Evolutionary conservation across 1,140 invertebrate genomes (phyloP), one percentile per base, ranked within the genome.

Genomic region (Ceratitis capitata): DNA sequence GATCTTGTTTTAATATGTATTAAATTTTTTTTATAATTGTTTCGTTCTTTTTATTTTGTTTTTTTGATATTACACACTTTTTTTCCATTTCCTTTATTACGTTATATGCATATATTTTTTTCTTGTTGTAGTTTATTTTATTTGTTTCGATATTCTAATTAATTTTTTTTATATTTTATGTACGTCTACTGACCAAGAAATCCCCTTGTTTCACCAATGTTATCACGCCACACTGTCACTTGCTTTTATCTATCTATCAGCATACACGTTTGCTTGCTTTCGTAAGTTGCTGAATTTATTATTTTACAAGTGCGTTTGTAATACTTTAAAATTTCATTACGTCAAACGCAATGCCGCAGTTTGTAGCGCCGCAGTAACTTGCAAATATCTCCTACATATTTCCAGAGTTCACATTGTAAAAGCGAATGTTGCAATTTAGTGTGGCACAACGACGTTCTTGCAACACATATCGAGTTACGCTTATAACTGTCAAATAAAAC

Each of bases 301-400:
- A 78, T 78, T 16, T 39, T 26, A 78, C 39, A 78, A 78, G 69
- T 78, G 32, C 39, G 69, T 39, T 45, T 78, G 69, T 19, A 78
- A 78, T 78, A n/a, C 39, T 78, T 78, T 47, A 78, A 23, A 74
- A 42, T 74, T 74, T 74, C 69, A 74, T 74, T 74, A 74, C 69
- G n/a, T 23, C 39, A 74, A 74, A 39, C n/a, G 23, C n/a, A 74
- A 45, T 3, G n/a, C 39, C 39, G 23, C 42, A 45, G 58, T 64
- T 39, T 16, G 12, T 69, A 3, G 12, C 35, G 61, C 29, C 14
- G 16, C n/a, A n/a, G n/a, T n/a, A n/a, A n/a, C n/a, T n/a, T n/a
- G n/a, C n/a, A n/a, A n/a, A n/a, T n/a, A n/a, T n/a, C n/a, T n/a
- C n/a, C n/a, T n/a, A n/a, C n/a, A n/a, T n/a, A n/a, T n/a, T n/a